Evolutionary conservation across 2,113 vertebrate species (phyloP).

Genomic region (Leuciscus idus): DNA sequence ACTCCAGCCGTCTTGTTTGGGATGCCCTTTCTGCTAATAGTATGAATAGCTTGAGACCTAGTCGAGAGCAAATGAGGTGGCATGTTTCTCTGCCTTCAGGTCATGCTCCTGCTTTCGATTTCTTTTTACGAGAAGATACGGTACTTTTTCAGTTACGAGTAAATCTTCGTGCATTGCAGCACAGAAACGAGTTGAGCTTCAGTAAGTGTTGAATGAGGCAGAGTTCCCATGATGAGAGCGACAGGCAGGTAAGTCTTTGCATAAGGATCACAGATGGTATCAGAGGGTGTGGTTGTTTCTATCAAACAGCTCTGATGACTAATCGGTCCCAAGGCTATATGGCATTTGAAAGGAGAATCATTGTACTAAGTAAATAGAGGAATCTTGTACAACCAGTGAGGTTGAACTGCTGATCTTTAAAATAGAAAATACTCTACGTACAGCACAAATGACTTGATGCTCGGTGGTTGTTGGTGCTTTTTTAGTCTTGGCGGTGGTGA

Average conservation of each 20-base stretch:
- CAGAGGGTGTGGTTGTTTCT: conserved; percentile 54
- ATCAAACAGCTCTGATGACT: conserved; percentile 59
- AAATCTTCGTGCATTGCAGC: neutral
- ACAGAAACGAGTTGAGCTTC: neutral
- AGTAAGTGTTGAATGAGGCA: conserved; percentile 4
- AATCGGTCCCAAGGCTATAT: conserved; percentile 55
- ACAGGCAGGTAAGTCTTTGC: conserved; percentile 48
- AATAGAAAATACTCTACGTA: neutral
- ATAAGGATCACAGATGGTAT: conserved; percentile 56
- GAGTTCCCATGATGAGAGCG: conserved; percentile 51
- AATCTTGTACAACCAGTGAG: conserved; percentile 59
- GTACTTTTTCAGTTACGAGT: neutral
- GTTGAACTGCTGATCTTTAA: neutral
- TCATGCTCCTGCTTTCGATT: neutral
- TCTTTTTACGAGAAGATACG: neutral
- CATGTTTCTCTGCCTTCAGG: neutral
- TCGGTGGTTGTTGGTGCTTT: neutral
- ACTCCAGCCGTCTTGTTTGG: conserved; percentile 24
- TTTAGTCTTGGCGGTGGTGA: neutral
- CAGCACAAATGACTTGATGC: neutral
- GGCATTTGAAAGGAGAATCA: conserved; percentile 56
- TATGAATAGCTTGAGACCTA: neutral
- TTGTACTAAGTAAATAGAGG: conserved; percentile 54
- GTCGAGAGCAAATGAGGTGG: neutral
- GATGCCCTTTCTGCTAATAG: conserved; percentile 27